Evolutionary conservation across 2,797 vertebrate species (phyloP).

Genomic region (Ibycter americanus): DNA sequence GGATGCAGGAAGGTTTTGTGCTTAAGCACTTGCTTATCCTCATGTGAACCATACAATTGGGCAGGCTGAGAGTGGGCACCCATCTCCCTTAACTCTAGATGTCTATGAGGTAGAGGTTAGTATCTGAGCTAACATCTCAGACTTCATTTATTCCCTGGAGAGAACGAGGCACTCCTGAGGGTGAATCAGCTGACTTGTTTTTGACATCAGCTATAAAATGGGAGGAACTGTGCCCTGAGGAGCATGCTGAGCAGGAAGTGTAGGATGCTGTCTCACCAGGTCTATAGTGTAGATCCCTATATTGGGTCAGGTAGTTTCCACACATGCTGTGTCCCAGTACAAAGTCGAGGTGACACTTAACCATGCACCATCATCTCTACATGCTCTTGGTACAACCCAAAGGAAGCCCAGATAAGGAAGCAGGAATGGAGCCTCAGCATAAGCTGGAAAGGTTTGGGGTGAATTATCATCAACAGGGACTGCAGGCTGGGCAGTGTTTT

Average conservation of each 20-base stretch:
- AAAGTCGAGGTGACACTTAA: not conserved
- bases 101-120: not conserved
- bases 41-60: fast-evolving
- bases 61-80: fast-evolving
- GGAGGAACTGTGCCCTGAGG: not conserved
- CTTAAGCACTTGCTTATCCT: not conserved
- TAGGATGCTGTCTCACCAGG: not conserved
- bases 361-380: fast-evolving
- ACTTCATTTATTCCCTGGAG: not conserved
- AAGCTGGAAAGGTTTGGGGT: not conserved
- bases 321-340: not conserved
- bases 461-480: not conserved
- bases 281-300: not conserved
- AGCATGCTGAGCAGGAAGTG: fast-evolving
- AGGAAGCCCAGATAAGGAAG: not conserved
- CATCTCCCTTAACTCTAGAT: not conserved
- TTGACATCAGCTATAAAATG: not conserved
- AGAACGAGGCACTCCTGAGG: not conserved
- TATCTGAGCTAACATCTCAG: not conserved
- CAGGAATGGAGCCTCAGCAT: not conserved
- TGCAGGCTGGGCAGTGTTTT: not conserved
- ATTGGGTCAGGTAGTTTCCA: not conserved
- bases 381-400: not conserved
- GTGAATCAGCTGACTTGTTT: not conserved
- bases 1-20: not conserved